phyloP scores from a whole-genome alignment of 2,113 vertebrate genomes.

The Alexandromys fortis region DNA sequence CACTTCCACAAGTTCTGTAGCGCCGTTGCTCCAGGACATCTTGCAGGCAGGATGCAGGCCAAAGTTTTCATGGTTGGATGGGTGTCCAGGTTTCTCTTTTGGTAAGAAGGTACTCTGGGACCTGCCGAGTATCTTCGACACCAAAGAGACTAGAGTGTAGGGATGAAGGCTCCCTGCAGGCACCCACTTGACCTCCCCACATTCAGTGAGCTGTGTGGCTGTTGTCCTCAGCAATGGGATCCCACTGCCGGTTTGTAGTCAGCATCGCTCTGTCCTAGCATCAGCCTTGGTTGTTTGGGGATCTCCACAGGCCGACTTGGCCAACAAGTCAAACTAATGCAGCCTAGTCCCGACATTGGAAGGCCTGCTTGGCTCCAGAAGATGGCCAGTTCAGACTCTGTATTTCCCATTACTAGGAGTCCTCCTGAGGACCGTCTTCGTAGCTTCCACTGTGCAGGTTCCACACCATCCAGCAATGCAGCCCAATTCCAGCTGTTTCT shows the following conservation, averaged over 20 bases:
- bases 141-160: not conserved
- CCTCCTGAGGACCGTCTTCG: not conserved
- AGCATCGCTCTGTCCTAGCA: not conserved
- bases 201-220: not conserved
- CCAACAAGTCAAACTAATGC: not conserved
- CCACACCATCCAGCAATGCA: no score
- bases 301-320: not conserved
- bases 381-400: not conserved
- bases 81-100: not conserved
- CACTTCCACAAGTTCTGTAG: not conserved
- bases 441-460: not conserved
- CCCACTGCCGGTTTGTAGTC: not conserved
- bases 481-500: not conserved
- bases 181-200: not conserved
- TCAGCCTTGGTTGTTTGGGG: not conserved
- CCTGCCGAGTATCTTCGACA: not conserved
- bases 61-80: not conserved
- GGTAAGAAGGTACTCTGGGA: not conserved
- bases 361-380: not conserved
- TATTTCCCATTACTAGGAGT: not conserved
- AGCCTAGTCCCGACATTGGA: not conserved
- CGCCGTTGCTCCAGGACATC: not conserved
- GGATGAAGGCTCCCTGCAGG: not conserved
- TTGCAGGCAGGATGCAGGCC: not conserved
- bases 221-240: not conserved